Percentiles rank a stretch among this genome's conserved stretches.
phyloP scores from a whole-genome alignment of 2,113 vertebrate genomes.

The Amia ocellicauda region DNA sequence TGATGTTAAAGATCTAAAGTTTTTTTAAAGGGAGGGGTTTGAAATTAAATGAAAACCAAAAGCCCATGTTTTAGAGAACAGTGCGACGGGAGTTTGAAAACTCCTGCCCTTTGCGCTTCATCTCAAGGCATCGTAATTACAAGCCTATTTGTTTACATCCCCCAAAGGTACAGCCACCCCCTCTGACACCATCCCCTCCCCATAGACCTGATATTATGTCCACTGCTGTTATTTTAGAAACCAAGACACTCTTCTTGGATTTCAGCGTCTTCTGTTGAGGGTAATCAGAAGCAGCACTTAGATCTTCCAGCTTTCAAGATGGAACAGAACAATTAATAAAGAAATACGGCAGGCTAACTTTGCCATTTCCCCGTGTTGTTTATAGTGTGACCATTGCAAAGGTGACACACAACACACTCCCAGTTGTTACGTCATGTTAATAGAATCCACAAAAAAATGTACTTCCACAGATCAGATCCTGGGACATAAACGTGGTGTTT shows the following conservation, averaged over 20 bases:
- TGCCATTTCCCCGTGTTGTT: background rate
- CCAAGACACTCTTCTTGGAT: constrained; percentile 11
- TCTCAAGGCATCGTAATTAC: background rate
- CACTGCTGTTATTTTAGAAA: background rate
- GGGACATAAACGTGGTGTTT: too few species aligned
- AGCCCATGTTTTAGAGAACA: too few species aligned
- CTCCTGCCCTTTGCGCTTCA: background rate
- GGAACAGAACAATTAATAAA: background rate
- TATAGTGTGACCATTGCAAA: background rate
- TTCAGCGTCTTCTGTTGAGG: background rate
- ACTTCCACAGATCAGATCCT: too few species aligned
- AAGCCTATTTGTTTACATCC: background rate
- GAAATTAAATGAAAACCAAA: too few species aligned
- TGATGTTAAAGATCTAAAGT: too few species aligned
- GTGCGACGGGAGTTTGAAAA: too few species aligned
- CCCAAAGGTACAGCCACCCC: background rate
- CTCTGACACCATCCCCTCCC: background rate
- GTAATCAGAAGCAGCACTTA: background rate
- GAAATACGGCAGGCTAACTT: background rate
- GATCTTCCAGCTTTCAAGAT: background rate
- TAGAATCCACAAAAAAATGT: too few species aligned
- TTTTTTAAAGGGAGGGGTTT: too few species aligned
- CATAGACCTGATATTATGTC: background rate
- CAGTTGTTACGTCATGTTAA: too few species aligned
- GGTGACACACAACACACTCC: background rate